Conservation (phyloP, 2,113 vertebrate species). For the Elgaria multicarinata region DNA sequence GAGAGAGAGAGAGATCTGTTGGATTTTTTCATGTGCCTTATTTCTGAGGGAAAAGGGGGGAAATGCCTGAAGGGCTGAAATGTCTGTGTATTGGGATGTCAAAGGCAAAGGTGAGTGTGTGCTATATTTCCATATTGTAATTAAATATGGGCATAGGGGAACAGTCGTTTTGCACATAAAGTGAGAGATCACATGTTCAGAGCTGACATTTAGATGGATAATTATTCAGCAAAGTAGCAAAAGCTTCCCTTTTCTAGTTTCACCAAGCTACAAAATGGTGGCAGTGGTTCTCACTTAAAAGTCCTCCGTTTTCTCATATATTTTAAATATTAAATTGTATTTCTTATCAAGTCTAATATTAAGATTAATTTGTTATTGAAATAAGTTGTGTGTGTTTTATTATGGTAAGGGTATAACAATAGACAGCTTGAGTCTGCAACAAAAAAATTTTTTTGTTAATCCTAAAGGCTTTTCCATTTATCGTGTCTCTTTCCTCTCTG, state of each 20-base stretch:
- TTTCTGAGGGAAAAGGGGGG: slow-evolving; percentile 8
- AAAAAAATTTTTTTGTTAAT: neutral
- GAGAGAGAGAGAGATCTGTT: neutral
- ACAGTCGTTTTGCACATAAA: slow-evolving; percentile 70
- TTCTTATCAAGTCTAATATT: neutral
- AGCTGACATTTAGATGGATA: slow-evolving; percentile 74
- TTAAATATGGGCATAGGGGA: slow-evolving; percentile 67
- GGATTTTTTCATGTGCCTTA: slow-evolving; percentile 1
- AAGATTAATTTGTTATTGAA: neutral
- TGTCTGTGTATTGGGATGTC: slow-evolving; percentile 50
- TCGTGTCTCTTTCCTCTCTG: neutral
- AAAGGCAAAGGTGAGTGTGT: slow-evolving; percentile 57
- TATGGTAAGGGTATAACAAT: neutral
- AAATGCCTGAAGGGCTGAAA: slow-evolving; percentile 53
- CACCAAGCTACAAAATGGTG: slow-evolving; percentile 34
- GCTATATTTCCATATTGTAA: slow-evolving; percentile 63
- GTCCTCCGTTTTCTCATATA: neutral
- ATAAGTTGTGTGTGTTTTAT: neutral
- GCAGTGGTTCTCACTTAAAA: slow-evolving; percentile 21
- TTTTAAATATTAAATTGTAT: neutral
- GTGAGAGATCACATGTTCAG: slow-evolving; percentile 60
- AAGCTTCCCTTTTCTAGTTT: slow-evolving; percentile 47
- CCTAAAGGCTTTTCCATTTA: neutral
- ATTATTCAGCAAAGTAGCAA: slow-evolving; percentile 65
- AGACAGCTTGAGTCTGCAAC: neutral